Conservation (phyloP, 2,113 vertebrate species). For the Hippocampus abdominalis region DNA sequence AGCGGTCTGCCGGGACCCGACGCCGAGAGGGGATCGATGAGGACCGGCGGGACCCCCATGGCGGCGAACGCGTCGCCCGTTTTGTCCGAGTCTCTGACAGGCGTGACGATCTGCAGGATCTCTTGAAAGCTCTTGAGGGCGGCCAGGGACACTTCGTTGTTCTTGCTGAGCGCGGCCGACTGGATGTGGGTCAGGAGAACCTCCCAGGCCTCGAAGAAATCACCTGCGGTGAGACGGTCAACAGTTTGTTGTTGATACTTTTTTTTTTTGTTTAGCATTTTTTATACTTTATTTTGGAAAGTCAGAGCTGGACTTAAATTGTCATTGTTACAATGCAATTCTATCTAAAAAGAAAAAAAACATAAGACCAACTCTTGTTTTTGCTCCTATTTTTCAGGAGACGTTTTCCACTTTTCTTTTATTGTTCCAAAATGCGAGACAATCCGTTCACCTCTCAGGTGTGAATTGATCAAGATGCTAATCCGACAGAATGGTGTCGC, state of each 20-base stretch:
- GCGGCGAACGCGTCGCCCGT: constrained; percentile 75
- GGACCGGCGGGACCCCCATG: constrained; percentile 78
- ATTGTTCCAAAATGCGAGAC: too few relatives aligned
- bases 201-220: constrained; percentile 97
- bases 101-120: constrained; percentile 94
- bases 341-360: too few relatives aligned
- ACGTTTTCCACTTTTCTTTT: too few relatives aligned
- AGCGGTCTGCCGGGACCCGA: constrained; percentile 84
- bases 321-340: too few relatives aligned
- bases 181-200: constrained; percentile 97
- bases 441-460: too few relatives aligned
- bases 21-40: constrained; percentile 82
- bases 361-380: too few relatives aligned
- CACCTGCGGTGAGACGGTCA: constrained; percentile 71
- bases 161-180: constrained; percentile 96
- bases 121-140: constrained; percentile 98
- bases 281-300: too few relatives aligned
- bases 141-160: constrained; percentile 95
- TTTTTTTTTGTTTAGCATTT: too few relatives aligned
- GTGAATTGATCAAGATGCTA: too few relatives aligned
- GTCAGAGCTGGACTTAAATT: too few relatives aligned
- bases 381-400: too few relatives aligned
- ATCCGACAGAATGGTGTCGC: too few relatives aligned
- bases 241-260: neutral
- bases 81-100: constrained; percentile 84